phyloP scores from a whole-genome alignment of 92 coral and sea anemone species.

The Paragorgia papillata region DNA sequence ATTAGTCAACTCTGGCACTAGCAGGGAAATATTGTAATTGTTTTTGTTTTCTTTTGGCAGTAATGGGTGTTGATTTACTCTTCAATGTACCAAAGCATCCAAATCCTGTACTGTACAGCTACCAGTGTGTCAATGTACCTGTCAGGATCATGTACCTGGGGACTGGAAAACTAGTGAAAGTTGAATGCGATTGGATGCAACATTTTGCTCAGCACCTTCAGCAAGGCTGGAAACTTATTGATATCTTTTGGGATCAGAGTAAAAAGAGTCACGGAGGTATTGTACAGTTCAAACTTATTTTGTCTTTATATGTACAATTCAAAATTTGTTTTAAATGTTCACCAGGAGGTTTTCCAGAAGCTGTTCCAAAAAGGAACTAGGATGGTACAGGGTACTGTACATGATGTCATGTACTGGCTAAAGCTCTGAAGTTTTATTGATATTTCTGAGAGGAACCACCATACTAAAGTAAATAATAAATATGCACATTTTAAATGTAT shows the following conservation, averaged over 20 bases:
- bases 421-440: too few species aligned
- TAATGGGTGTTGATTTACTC: constrained; percentile 91
- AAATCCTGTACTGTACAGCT: constrained; percentile 79
- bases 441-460: too few species aligned
- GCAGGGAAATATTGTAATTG: too few species aligned
- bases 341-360: too few species aligned
- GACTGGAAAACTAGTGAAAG: constrained; percentile 90
- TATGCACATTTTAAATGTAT: too few species aligned
- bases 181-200: constrained; percentile 96
- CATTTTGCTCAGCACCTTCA: constrained; percentile 77
- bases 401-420: too few species aligned
- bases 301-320: not conserved
- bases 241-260: constrained; percentile 98
- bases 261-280: constrained; percentile 94
- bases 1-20: too few species aligned
- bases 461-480: too few species aligned
- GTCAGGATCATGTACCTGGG: constrained; percentile 94
- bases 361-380: too few species aligned
- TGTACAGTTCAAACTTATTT: too few species aligned
- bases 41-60: constrained; percentile 45
- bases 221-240: constrained; percentile 88
- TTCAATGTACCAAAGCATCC: constrained; percentile 89
- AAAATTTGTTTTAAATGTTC: not conserved
- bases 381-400: constrained; percentile 11
- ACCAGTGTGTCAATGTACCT: constrained; percentile 87